These are phyloP conservation scores for Alloplasta piceator DNA, from an alignment of 2,888 invertebrate genomes.

Conservation along the genomic window DNA sequence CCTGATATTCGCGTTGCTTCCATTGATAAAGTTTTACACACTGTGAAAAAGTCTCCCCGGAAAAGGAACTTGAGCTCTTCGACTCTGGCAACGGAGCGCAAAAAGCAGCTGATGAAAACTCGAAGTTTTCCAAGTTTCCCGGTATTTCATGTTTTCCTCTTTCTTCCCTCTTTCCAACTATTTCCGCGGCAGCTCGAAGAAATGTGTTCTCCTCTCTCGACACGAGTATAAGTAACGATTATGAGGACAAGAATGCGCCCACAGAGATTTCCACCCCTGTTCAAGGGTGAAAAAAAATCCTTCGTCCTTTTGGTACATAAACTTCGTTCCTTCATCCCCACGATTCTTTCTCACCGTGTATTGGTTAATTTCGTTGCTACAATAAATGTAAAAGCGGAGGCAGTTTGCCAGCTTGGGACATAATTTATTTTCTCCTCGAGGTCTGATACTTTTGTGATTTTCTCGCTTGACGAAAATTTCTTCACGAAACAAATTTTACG, in stretches of 20 bases:
- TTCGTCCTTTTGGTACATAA: conserved; percentile 12
- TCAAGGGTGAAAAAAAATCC: background rate
- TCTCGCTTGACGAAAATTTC: too few relatives aligned
- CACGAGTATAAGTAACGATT: conserved; percentile 34
- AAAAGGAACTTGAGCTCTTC: background rate
- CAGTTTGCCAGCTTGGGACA: too few relatives aligned
- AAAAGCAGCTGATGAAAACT: conserved; percentile 41
- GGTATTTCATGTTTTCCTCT: conserved; percentile 23
- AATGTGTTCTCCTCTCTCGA: background rate
- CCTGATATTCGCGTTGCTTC: conserved; percentile 1
- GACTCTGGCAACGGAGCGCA: conserved; percentile 30
- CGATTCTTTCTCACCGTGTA: background rate
- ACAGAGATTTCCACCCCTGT: background rate
- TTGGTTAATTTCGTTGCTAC: conserved; percentile 27
- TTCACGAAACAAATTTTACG: too few relatives aligned
- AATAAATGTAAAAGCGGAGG: background rate
- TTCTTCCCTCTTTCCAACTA: conserved; percentile 14
- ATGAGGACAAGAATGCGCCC: conserved; percentile 8
- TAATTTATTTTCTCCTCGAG: too few relatives aligned
- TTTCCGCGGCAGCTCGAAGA: background rate
- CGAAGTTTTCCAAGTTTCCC: conserved; percentile 28
- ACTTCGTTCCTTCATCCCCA: conserved; percentile 11
- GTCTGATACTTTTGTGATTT: too few relatives aligned
- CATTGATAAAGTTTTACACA: conserved; percentile 38
- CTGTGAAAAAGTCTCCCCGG: background rate